A percentile compares a stretch with the other conserved stretches of the same genome.
Conservation (phyloP, 2,113 vertebrate species). For the Myanophis thanlyinensis region DNA sequence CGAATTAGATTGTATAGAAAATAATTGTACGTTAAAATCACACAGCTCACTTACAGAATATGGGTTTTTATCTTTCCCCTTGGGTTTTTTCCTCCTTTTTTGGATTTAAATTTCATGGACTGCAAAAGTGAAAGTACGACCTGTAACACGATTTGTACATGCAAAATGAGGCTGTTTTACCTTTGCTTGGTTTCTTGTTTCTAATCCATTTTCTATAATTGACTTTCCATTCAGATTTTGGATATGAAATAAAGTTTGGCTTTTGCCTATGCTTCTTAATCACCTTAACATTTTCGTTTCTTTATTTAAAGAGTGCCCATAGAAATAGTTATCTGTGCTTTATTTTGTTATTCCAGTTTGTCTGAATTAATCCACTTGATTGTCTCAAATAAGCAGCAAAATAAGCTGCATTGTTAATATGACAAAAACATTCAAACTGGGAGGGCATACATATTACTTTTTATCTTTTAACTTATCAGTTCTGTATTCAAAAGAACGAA, state of each 20-base stretch:
- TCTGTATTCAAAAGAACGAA: neutral
- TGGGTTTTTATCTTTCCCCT: neutral
- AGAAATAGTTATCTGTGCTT: neutral
- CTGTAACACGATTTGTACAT: neutral
- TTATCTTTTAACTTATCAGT: neutral
- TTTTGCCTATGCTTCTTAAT: neutral
- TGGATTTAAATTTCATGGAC: neutral
- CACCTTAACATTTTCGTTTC: neutral
- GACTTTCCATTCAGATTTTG: neutral
- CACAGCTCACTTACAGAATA: neutral
- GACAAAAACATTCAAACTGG: neutral
- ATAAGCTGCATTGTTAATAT: neutral
- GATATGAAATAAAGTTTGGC: neutral
- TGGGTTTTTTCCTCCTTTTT: fast-evolving
- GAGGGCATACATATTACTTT: neutral
- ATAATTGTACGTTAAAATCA: neutral
- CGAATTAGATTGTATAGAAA: neutral
- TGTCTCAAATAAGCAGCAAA: neutral
- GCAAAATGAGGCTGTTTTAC: neutral
- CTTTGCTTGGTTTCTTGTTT: neutral
- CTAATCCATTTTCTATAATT: neutral
- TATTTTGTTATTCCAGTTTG: neutral
- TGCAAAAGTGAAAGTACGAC: neutral
- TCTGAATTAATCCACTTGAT: neutral
- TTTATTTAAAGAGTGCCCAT: neutral